These are phyloP conservation scores for Lithophane ornitopus DNA, from an alignment of 2,888 invertebrate genomes.

Conservation along the genomic window DNA sequence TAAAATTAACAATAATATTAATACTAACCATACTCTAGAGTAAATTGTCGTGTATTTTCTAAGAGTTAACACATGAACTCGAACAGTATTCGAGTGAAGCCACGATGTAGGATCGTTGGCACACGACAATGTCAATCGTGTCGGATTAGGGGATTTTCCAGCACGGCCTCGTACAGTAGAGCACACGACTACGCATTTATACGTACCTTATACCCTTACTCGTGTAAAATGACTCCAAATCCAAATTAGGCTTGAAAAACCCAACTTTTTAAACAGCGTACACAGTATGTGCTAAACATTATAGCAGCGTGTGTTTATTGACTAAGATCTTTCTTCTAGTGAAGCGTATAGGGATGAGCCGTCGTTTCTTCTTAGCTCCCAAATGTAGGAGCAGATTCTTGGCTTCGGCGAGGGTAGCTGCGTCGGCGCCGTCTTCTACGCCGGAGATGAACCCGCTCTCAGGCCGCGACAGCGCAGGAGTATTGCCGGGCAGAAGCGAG, in stretches of 20 bases:
- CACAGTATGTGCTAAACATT: constrained; percentile 63
- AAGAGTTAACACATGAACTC: constrained; percentile 8
- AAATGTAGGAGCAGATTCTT: constrained; percentile 92
- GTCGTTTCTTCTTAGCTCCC: constrained; percentile 93
- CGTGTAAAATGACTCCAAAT: constrained; percentile 13
- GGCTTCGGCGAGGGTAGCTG: constrained; percentile 92
- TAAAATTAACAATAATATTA: constrained; percentile 38
- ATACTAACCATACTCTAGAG: constrained; percentile 34
- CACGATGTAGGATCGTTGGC: constrained; percentile 18
- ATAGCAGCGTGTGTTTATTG: constrained; percentile 86
- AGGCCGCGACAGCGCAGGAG: constrained; percentile 92
- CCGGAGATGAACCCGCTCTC: constrained; percentile 95
- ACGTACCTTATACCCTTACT: constrained; percentile 21
- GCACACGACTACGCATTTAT: constrained; percentile 23
- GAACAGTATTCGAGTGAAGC: constrained; percentile 3
- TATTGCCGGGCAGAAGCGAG: constrained; percentile 91
- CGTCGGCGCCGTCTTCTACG: constrained; percentile 90
- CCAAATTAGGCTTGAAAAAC: constrained; percentile 18
- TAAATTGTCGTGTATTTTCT: constrained; percentile 15
- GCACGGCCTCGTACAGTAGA: constrained; percentile 20
- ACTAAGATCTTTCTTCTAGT: constrained; percentile 93
- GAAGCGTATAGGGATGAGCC: constrained; percentile 92
- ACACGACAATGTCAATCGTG: constrained; percentile 46
- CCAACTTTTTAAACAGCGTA: constrained; percentile 68
- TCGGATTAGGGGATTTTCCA: constrained; percentile 49